These are phyloP conservation scores for Adineta ricciae DNA, from an alignment of 2,888 invertebrate genomes.

Conservation along the genomic window DNA sequence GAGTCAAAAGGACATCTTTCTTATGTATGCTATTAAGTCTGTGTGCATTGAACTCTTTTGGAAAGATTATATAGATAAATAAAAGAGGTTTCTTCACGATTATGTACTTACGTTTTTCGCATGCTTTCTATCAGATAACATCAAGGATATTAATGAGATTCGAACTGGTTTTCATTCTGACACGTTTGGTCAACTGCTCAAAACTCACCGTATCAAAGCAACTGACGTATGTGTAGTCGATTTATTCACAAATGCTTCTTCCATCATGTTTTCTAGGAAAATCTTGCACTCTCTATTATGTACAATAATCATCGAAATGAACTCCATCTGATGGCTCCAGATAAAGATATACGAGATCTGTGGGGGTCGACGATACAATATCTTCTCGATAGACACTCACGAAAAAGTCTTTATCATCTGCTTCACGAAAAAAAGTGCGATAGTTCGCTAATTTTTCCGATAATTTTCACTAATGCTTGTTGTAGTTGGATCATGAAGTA, in stretches of 20 bases:
- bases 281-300: not conserved
- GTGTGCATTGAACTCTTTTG: no score
- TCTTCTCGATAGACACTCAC: constrained; percentile 37
- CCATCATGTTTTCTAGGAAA: not conserved
- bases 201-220: not conserved
- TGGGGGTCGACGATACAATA: constrained; percentile 44
- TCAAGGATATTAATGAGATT: constrained; percentile 1
- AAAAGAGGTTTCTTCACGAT: no score
- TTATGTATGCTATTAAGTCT: no score
- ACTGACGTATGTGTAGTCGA: not conserved
- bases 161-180: not conserved
- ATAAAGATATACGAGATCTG: constrained; percentile 38
- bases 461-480: no score
- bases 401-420: not conserved
- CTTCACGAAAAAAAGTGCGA: not conserved
- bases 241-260: not conserved
- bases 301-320: constrained; percentile 40
- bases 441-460: no score
- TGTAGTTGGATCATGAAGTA: not conserved
- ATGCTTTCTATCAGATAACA: not conserved
- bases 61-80: no score
- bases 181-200: not conserved
- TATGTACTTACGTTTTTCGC: no score
- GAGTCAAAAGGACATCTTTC: no score
- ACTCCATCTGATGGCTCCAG: constrained; percentile 41